These are phyloP conservation scores for Saturnia japonica DNA, from an alignment of 2,888 invertebrate genomes.

Conservation along the genomic window DNA sequence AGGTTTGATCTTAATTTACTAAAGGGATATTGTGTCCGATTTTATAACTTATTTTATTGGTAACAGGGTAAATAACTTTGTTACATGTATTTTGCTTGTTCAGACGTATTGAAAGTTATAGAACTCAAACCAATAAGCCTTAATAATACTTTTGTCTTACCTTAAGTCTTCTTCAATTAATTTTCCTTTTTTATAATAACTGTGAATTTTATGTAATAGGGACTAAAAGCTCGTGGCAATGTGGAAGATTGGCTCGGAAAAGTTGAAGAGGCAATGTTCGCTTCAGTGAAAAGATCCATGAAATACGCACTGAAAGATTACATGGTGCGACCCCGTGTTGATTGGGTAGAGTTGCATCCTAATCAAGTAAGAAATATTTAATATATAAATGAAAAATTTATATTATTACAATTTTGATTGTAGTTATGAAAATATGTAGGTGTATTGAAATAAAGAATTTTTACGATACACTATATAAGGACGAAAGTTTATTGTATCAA, in stretches of 20 bases:
- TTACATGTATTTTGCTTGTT: not conserved
- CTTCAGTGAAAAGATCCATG: slow-evolving; percentile 88
- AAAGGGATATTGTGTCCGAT: not conserved
- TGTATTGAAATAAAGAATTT: no score
- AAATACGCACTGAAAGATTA: slow-evolving; percentile 88
- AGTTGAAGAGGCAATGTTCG: slow-evolving; percentile 95
- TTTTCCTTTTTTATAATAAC: not conserved
- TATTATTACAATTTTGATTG: no score
- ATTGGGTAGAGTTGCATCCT: slow-evolving; percentile 88
- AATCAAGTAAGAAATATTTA: slow-evolving; percentile 82
- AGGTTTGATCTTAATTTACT: slow-evolving; percentile 55
- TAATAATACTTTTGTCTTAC: no score
- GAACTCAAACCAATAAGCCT: no score
- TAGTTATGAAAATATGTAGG: no score
- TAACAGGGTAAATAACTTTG: not conserved
- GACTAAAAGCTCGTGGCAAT: slow-evolving; percentile 92
- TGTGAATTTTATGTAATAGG: slow-evolving; percentile 60
- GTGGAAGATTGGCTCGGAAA: slow-evolving; percentile 96
- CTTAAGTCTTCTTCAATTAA: no score
- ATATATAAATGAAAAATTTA: not conserved
- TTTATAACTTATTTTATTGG: not conserved
- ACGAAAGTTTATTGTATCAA: no score
- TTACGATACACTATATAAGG: no score
- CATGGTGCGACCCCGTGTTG: slow-evolving; percentile 82
- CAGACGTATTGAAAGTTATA: no score